Conservation (phyloP, 2,888 invertebrate genomes). For the Diaprepes abbreviatus region DNA sequence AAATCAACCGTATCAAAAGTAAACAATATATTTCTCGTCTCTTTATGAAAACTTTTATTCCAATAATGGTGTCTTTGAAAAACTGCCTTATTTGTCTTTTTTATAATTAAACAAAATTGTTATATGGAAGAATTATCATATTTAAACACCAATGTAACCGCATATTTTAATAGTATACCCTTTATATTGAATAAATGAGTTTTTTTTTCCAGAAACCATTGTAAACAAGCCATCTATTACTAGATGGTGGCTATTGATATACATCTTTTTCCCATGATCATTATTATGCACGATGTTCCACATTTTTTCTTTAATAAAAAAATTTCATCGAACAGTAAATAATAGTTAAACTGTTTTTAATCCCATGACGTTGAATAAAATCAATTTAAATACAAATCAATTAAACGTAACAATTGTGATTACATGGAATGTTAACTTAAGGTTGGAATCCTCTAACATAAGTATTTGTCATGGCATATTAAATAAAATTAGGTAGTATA, state of each 20-base stretch:
- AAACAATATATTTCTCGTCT: too few species aligned
- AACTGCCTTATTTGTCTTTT: too few species aligned
- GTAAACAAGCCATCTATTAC: background rate
- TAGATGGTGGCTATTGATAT: constrained; percentile 8
- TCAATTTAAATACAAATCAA: constrained; percentile 23
- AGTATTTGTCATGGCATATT: background rate
- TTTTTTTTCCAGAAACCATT: background rate
- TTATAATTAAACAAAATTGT: too few species aligned
- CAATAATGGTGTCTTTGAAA: too few species aligned
- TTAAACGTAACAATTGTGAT: constrained; percentile 8
- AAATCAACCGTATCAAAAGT: too few species aligned
- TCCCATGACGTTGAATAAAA: constrained; percentile 15
- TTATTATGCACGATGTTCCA: constrained; percentile 5
- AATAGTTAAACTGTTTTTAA: background rate
- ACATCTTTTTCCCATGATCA: constrained; percentile 6
- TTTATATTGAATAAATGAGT: background rate
- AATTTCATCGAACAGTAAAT: constrained; percentile 12
- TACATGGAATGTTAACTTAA: background rate
- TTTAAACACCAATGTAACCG: too few species aligned
- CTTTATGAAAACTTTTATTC: too few species aligned
- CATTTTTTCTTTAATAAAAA: constrained; percentile 16
- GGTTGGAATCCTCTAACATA: background rate
- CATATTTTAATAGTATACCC: background rate
- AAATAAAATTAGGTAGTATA: background rate
- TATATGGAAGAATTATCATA: too few species aligned